Conservation (phyloP, 2,113 vertebrate species). For the Meles meles region DNA sequence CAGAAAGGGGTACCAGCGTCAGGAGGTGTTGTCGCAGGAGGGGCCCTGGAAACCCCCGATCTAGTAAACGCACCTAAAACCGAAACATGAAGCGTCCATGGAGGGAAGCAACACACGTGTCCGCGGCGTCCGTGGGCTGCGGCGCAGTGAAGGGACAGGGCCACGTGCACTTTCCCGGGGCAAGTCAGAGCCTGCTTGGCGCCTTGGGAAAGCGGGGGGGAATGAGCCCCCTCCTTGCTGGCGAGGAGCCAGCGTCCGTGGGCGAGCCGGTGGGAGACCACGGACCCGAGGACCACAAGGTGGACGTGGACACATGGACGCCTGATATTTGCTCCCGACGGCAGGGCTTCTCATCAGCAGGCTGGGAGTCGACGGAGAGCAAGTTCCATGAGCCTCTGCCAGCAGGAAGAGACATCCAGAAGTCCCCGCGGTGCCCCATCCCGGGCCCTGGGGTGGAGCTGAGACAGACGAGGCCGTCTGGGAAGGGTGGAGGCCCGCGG, state of each 20-base stretch:
- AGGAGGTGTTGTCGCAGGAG: not conserved
- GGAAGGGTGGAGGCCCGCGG: rapidly evolving
- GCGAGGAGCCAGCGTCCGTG: not conserved
- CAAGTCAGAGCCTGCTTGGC: rapidly evolving
- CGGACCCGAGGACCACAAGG: rapidly evolving
- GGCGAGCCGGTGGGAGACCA: not conserved
- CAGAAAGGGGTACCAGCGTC: not conserved
- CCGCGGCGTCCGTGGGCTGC: rapidly evolving
- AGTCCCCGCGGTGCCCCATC: rapidly evolving
- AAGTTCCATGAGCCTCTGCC: not conserved
- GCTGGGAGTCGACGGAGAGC: rapidly evolving
- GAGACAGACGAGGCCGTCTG: rapidly evolving
- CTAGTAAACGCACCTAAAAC: rapidly evolving
- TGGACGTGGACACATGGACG: rapidly evolving
- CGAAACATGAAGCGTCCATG: rapidly evolving
- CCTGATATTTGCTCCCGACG: not conserved
- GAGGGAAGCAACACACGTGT: not conserved
- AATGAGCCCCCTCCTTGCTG: rapidly evolving
- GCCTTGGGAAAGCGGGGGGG: not conserved
- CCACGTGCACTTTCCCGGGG: rapidly evolving
- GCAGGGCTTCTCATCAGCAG: rapidly evolving
- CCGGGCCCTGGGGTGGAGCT: rapidly evolving
- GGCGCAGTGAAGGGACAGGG: rapidly evolving
- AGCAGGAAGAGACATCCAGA: not conserved
- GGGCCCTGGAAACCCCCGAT: rapidly evolving